phyloP scores from a whole-genome alignment of 2,797 vertebrate genomes.

The Phoeniculus purpureus region DNA sequence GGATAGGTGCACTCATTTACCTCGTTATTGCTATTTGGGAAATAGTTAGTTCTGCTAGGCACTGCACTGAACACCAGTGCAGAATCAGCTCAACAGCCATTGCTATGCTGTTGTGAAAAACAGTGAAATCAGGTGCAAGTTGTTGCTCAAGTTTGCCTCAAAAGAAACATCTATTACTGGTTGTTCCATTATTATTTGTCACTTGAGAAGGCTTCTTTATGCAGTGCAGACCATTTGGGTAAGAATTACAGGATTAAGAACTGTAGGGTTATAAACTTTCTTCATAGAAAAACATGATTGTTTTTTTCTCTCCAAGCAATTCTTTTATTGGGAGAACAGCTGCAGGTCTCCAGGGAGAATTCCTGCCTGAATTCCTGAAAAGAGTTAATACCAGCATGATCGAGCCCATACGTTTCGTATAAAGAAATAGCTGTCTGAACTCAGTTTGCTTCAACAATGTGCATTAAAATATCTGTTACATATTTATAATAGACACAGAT shows the following conservation, averaged over 20 bases:
- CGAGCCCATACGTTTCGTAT: neutral
- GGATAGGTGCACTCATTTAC: neutral
- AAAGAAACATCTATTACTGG: neutral
- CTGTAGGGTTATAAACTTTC: neutral
- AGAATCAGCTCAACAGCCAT: neutral
- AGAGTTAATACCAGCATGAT: neutral
- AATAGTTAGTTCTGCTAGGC: neutral
- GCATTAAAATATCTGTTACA: neutral
- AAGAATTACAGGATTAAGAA: conserved; percentile 23
- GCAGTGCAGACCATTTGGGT: neutral
- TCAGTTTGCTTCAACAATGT: neutral
- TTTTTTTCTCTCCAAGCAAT: neutral
- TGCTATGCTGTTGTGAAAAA: neutral
- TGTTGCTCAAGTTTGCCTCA: neutral
- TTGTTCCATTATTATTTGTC: neutral
- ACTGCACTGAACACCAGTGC: neutral
- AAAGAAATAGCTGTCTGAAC: neutral
- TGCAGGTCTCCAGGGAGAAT: conserved; percentile 1
- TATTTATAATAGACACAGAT: neutral
- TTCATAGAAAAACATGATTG: neutral
- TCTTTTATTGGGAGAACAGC: neutral
- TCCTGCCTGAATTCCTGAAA: neutral
- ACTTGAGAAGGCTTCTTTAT: neutral
- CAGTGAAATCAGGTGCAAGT: neutral
- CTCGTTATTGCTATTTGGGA: neutral